These are phyloP conservation scores for Bovichtus variegatus DNA, from an alignment of 2,797 vertebrate species.

Conservation along the genomic window DNA sequence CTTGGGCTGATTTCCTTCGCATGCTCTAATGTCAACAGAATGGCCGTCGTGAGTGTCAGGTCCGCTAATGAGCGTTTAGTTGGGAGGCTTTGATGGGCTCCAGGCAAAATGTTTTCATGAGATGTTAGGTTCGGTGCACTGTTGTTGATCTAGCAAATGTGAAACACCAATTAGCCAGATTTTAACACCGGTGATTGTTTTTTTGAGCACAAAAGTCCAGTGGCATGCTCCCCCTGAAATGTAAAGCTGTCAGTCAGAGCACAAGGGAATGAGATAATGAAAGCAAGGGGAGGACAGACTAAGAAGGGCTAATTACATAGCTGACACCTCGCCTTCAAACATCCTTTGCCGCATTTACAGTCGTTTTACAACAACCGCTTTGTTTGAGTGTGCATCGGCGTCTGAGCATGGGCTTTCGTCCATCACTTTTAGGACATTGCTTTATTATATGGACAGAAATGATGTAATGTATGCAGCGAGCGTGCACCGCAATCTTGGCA, in stretches of 20 bases:
- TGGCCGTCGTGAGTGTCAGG: constrained; percentile 53
- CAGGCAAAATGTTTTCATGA: constrained; percentile 62
- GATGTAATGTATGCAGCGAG: neutral
- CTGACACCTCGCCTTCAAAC: constrained; percentile 53
- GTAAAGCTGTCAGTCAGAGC: constrained; percentile 67
- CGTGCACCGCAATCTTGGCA: neutral
- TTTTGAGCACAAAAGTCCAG: constrained; percentile 47
- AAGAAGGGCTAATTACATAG: constrained; percentile 65
- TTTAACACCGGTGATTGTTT: constrained; percentile 28
- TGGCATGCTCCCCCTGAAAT: constrained; percentile 29
- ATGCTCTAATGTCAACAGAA: constrained; percentile 56
- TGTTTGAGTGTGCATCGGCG: constrained; percentile 10
- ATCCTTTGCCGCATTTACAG: constrained; percentile 16
- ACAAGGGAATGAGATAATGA: constrained; percentile 46
- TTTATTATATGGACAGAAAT: constrained; percentile 4
- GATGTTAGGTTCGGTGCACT: constrained; percentile 30
- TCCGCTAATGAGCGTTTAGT: constrained; percentile 65
- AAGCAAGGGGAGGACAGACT: constrained; percentile 50
- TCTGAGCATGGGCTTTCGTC: constrained; percentile 7
- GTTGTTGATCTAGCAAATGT: constrained; percentile 42
- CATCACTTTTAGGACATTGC: neutral
- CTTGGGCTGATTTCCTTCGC: constrained; percentile 34
- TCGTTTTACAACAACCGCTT: constrained; percentile 28
- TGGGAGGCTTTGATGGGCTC: constrained; percentile 50
- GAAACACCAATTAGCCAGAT: constrained; percentile 70